Evolutionary conservation across 2,113 vertebrate genomes (phyloP).

Genomic region (Isichthys henryi): DNA sequence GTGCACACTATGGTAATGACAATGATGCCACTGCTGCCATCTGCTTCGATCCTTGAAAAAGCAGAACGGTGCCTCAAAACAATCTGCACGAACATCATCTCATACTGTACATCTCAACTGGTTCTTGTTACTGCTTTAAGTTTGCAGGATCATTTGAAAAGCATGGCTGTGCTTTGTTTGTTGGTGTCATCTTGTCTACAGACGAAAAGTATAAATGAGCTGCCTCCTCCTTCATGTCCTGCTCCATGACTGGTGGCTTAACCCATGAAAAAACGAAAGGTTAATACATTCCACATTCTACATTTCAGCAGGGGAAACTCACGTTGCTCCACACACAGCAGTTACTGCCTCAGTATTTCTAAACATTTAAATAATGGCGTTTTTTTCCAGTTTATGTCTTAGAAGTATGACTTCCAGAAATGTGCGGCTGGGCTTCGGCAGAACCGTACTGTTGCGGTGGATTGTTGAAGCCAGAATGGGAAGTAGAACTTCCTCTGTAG

Average conservation of each 20-base stretch:
- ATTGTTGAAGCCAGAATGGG: background rate
- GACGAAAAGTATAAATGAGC: too few species aligned
- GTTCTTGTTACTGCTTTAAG: background rate
- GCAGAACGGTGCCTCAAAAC: background rate
- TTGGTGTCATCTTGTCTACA: background rate
- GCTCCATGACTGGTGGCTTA: background rate
- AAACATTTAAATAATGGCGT: background rate
- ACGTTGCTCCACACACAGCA: background rate
- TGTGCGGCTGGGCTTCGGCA: background rate
- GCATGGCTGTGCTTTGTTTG: background rate
- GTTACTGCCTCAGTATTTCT: background rate
- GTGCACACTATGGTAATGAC: background rate
- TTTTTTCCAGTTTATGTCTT: background rate
- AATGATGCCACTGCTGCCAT: background rate
- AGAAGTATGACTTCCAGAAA: background rate
- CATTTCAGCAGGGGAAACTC: background rate
- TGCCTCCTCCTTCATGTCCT: background rate
- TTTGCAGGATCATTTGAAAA: background rate
- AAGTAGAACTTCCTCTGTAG: background rate
- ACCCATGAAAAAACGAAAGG: background rate
- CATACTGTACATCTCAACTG: background rate
- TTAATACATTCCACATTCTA: background rate
- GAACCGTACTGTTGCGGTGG: background rate
- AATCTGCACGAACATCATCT: background rate
- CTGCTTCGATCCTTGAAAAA: background rate